phyloP scores from a whole-genome alignment of 2,113 vertebrate genomes.

The Neotragus pygmaeus region DNA sequence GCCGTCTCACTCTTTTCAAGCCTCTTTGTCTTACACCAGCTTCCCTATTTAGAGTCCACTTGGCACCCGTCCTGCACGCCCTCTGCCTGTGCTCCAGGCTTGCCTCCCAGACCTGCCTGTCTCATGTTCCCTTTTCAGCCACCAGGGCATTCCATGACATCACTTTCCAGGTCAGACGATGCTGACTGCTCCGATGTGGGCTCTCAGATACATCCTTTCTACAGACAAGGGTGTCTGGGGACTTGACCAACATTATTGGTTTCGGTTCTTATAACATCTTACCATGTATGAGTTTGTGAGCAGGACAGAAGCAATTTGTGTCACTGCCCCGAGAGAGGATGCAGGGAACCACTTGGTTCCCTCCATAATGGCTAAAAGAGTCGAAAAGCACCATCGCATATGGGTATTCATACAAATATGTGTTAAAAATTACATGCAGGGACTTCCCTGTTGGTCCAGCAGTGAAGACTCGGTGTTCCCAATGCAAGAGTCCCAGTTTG shows the following conservation, averaged over 20 bases:
- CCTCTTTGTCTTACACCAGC: background rate
- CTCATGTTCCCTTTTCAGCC: background rate
- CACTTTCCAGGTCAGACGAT: background rate
- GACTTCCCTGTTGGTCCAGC: background rate
- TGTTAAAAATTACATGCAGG: background rate
- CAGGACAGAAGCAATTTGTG: background rate
- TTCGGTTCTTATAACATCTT: background rate
- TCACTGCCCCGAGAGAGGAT: background rate
- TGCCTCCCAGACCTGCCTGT: background rate
- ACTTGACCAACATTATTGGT: background rate
- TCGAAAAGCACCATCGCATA: background rate
- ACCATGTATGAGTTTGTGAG: background rate
- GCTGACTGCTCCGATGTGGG: rapidly evolving
- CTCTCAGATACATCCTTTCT: background rate
- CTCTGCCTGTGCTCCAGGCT: background rate
- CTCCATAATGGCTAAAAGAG: background rate
- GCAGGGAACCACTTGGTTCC: background rate
- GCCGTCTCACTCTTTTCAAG: background rate
- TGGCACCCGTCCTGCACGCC: too few relatives aligned
- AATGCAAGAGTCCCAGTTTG: background rate
- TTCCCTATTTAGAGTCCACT: background rate
- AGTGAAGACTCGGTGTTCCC: background rate
- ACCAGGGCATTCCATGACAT: background rate
- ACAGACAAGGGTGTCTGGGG: too few relatives aligned
- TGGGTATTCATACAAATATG: background rate